Evolutionary conservation across 1,140 invertebrate genomes (phyloP), one percentile per base, ranked within the genome.

Genomic region (Mamestra configurata): DNA sequence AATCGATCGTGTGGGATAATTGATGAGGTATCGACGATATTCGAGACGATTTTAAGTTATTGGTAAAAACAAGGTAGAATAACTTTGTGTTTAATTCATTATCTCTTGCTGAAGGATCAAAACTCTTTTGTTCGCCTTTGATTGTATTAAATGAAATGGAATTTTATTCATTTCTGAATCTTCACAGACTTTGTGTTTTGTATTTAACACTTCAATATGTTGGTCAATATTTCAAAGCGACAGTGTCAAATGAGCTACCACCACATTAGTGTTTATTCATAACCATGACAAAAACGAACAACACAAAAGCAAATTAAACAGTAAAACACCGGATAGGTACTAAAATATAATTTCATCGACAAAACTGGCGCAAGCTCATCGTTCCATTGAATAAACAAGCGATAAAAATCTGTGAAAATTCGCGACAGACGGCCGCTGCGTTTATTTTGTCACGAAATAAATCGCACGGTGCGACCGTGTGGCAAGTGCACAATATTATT

Each of bases 321-420:
- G 15, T 40, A 40, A 37, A 15, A 4, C 5, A 18, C 1, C 18
- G 24, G 15, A 61, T 4, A 13, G 27, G 31, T 18, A 66, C n/a
- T 66, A 66, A 66, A 22, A 40, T 40, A 66, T 22, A n/a, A 40
- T 13, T 37, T 35, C 10, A 40, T 37, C 61, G 35, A 4, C 40
- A 66, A 57, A 40, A 66, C 35, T 40, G n/a, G 35, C 27, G 18
- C 61, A 40, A 27, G 35, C 18, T 4, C 61, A 40, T 4, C 18
- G 61, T 64, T 64, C 59, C 61, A 40, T 66, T 40, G 61, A 66
- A 66, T 66, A 66, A 37, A 66, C 61, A 66, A 66, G 35, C 35
- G 61, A 66, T 66, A 40, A 40, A 66, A 66, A 66, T 66, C 35
- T 66, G 35, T n/a, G 35, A 40, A 64, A 64, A 64, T 64, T 64